Evolutionary conservation across 2,888 invertebrate species (phyloP).

Genomic region (Luperina testacea): DNA sequence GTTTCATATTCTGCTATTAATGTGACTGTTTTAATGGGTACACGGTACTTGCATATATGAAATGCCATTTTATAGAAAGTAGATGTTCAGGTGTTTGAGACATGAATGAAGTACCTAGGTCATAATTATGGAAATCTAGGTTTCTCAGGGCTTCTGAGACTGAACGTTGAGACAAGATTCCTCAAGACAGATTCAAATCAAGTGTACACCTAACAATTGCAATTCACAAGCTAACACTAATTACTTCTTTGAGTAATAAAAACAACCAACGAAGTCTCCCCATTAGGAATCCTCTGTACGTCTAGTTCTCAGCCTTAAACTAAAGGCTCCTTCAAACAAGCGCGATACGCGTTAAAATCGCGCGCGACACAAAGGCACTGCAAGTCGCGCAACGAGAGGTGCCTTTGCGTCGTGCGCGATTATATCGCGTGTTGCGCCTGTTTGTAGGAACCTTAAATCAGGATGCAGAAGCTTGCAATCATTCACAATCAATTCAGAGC

Average conservation of each 20-base stretch:
- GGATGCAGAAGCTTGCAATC: not conserved
- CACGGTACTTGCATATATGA: not conserved
- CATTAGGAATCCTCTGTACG: not conserved
- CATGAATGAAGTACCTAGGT: slow-evolving; percentile 3
- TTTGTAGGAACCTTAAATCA: not conserved
- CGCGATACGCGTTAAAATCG: too few relatives aligned
- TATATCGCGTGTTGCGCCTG: too few relatives aligned
- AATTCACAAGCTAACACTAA: too few relatives aligned
- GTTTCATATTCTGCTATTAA: not conserved
- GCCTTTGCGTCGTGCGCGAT: too few relatives aligned
- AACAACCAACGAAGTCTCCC: not conserved
- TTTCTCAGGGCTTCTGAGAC: not conserved
- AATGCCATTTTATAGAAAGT: slow-evolving; percentile 40
- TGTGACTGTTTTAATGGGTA: slow-evolving; percentile 5
- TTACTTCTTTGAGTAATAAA: not conserved
- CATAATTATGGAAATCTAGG: slow-evolving; percentile 12
- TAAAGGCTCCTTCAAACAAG: too few relatives aligned
- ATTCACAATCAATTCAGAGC: not conserved
- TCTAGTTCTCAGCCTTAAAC: not conserved
- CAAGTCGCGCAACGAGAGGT: too few relatives aligned
- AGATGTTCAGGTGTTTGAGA: slow-evolving; percentile 15
- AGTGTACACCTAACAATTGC: not conserved
- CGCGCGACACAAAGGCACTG: too few relatives aligned
- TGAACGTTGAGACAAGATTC: not conserved
- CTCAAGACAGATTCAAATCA: not conserved